Base-by-base conservation (phyloP, 1,140 invertebrate species). In the Anoplophora glabripennis region DNA sequence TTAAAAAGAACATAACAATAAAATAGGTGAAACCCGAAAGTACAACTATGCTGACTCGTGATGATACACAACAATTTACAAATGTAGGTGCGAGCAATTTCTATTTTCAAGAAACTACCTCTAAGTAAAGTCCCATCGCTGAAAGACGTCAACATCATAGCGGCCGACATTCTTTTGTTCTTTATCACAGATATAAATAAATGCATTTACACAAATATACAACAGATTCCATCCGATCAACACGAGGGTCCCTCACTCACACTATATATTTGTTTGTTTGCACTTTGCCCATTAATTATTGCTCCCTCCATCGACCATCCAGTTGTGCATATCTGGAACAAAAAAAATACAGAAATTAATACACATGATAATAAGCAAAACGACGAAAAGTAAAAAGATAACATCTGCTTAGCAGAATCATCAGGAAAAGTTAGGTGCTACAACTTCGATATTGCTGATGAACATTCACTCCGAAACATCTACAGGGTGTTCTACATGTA, bases 121-220 rank as follows among this genome's bases (percentile, higher is more conserved):
- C 36, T 47, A 58, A 53, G 12, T 17, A 44, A 37, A 57, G 59
- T 63, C 61, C 60, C 59, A 57, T 59, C 47, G 53, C 59, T 56
- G 44, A 54, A 59, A 52, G 47, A 53, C 37, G 38, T 53, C 47
- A 35, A 54, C 53, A 14, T 47, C 55, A 45, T 41, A 12, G 18
- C 37, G 15, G 15, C 28, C 37, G 53, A 37, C 48, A 37, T 49
- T 51, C 61, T 72, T 69, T 73, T 74, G 71, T 75, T 72, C 75
- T 72, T 79, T 83, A 83, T 83, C 81, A 83, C 81, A 83, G 80
- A 82, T 81, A 83, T 77, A 82, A 81, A 81, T 81, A 79, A 83
- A 82, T 80, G 79, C 80, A 78, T 79, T 77, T 73, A 75, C 73
- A 76, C 73, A 74, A 74, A 76, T 75, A 64, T 75, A 74, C 74